These are phyloP conservation scores for Mesembrinibis cayennensis DNA, from an alignment of 2,113 vertebrate species.

Conservation along the genomic window DNA sequence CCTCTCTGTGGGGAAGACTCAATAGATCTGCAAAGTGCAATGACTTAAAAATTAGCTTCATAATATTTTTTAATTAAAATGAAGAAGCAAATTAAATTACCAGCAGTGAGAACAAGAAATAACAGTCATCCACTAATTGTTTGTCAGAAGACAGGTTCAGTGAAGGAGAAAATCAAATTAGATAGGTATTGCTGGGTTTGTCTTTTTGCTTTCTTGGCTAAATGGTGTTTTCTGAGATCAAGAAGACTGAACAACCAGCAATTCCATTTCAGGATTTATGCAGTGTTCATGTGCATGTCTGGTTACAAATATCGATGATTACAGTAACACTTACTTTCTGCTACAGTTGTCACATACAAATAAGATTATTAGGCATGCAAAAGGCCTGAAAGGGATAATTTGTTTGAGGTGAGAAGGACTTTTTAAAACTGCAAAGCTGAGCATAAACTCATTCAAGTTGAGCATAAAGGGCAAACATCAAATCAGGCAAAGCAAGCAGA, in stretches of 20 bases:
- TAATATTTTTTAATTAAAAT: neutral
- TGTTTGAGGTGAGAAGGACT: neutral
- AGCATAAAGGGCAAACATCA: neutral
- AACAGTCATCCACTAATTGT: neutral
- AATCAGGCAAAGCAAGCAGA: neutral
- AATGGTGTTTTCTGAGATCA: neutral
- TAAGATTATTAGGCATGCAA: neutral
- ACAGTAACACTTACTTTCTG: neutral
- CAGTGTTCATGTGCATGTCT: neutral
- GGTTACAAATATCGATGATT: neutral
- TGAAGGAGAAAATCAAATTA: constrained; percentile 20
- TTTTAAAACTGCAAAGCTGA: neutral
- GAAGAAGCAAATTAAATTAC: neutral
- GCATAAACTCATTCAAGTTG: neutral
- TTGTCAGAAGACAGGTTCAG: neutral
- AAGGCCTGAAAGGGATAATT: neutral
- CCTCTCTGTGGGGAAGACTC: neutral
- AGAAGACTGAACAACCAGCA: neutral
- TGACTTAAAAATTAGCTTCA: neutral
- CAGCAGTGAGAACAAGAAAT: neutral
- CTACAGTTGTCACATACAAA: neutral
- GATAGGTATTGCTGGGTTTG: neutral
- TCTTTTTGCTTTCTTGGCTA: neutral
- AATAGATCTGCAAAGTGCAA: neutral
- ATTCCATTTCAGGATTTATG: neutral